Percentiles rank a stretch among this genome's conserved stretches.
Evolutionary conservation across 2,113 vertebrate species (phyloP).

Genomic region (Hyaena hyaena): DNA sequence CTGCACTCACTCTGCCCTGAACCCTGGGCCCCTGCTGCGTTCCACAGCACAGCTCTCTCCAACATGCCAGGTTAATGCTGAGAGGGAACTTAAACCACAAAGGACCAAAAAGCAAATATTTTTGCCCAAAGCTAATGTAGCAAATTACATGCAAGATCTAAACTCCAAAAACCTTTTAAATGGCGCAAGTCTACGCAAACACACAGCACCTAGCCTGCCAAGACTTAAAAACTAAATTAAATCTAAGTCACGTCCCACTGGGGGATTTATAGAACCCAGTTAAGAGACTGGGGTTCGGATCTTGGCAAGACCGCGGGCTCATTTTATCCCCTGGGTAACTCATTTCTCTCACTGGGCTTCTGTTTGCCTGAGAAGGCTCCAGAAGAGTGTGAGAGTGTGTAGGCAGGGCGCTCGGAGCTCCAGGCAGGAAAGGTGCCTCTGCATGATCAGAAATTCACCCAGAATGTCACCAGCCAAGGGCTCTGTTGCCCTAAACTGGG

Average conservation of each 20-base stretch:
- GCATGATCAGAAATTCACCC: background rate
- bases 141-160: conserved; percentile 78
- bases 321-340: background rate
- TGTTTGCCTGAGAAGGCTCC: background rate
- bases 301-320: background rate
- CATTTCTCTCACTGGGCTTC: conserved; percentile 15
- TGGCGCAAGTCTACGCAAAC: conserved; percentile 74
- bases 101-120: conserved; percentile 79
- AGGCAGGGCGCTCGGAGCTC: background rate
- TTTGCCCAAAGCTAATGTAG: conserved; percentile 71
- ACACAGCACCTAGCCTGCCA: conserved; percentile 67
- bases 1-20: background rate
- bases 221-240: conserved; percentile 77
- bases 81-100: conserved; percentile 73
- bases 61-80: conserved; percentile 67
- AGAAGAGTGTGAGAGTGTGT: background rate
- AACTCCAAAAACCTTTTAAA: conserved; percentile 79
- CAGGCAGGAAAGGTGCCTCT: background rate
- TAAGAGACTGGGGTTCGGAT: conserved; percentile 35
- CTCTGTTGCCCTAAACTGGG: background rate
- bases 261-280: conserved; percentile 48
- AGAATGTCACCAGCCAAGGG: background rate
- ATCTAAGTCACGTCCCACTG: conserved; percentile 27
- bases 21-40: background rate
- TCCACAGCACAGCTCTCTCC: conserved; percentile 42